Conservation (phyloP, 2,113 vertebrate species). For the Columba janthina region DNA sequence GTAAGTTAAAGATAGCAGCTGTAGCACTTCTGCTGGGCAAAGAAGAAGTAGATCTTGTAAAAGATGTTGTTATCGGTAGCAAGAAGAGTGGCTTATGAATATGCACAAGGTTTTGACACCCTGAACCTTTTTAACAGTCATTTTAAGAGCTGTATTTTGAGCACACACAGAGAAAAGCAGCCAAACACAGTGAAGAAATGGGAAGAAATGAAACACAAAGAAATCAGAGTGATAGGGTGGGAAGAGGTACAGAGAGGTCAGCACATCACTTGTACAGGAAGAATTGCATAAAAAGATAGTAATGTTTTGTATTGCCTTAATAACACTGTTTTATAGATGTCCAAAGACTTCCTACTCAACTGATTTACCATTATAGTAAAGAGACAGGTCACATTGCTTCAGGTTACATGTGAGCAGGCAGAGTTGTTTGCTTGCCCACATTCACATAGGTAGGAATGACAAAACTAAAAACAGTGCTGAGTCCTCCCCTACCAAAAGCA, state of each 20-base stretch:
- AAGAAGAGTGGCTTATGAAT: neutral
- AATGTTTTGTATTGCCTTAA: neutral
- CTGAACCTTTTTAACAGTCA: neutral
- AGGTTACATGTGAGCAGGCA: neutral
- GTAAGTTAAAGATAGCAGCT: neutral
- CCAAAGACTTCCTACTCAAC: neutral
- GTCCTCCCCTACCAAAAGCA: neutral
- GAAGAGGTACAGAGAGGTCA: neutral
- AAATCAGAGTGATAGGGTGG: neutral
- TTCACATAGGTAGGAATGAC: neutral
- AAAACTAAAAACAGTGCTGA: neutral
- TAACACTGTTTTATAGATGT: neutral
- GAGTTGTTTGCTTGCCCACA: neutral
- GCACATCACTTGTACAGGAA: neutral
- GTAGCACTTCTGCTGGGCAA: neutral
- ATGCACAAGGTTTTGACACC: neutral
- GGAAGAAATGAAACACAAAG: neutral
- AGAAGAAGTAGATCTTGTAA: neutral
- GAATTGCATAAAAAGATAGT: neutral
- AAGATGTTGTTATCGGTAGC: neutral
- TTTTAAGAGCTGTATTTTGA: neutral
- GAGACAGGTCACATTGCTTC: neutral
- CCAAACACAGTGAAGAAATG: neutral
- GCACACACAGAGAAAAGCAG: neutral
- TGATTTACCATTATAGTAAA: neutral